Evolutionary conservation across 2,797 vertebrate genomes (phyloP), one percentile per base, ranked within the genome.

Genomic region (Thripadectes ignobilis): DNA sequence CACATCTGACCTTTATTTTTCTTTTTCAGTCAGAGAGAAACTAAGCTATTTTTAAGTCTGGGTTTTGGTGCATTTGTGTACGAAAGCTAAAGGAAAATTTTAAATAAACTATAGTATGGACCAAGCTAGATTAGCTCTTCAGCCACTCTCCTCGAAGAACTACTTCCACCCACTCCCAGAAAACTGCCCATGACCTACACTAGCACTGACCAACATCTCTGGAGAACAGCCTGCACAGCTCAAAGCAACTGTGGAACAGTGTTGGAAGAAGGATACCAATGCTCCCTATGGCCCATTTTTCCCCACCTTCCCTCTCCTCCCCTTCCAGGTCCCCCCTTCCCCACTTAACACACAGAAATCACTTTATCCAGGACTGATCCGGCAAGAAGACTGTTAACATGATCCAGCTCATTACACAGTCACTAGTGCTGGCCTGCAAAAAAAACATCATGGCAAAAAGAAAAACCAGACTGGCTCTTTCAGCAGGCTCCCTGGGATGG

Each of bases 1-100:
- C 34, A 62, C 34, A 66, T 38, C 67, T 85, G 68, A 76, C 82
- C 72, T 94, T 67, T 75, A 23, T 85, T 89, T 89, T 91, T 36
- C 41, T 69, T 73, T 62, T 79, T 78, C 59, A 85, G 63, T 38
- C 73, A 51, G 72, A 62, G 69, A 74, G 54, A 94, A 91, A 91
- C 45, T 2, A 36, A 89, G 73, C 54, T 95, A 80, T 88, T 96
- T 95, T 92, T 83, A 93, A 88, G 82, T 51, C 79, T 77, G 49
- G 54, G 54, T 67, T 77, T 82, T 11, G 13, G 41, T 34, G 41
- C 7, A 27, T 34, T 72, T 51, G 63, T 23, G 15, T 66, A 83
- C 29, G 39, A 67, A 69, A 92, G 59, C 51, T 74, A 51, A 76
- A 74, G 55, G 58, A 74, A 77, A 12, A 82, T 45, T 93, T 82